A percentile compares a stretch with the other conserved stretches of the same genome.
phyloP scores from a whole-genome alignment of 1,140 invertebrate species.

The Drosophila grimshawi region DNA sequence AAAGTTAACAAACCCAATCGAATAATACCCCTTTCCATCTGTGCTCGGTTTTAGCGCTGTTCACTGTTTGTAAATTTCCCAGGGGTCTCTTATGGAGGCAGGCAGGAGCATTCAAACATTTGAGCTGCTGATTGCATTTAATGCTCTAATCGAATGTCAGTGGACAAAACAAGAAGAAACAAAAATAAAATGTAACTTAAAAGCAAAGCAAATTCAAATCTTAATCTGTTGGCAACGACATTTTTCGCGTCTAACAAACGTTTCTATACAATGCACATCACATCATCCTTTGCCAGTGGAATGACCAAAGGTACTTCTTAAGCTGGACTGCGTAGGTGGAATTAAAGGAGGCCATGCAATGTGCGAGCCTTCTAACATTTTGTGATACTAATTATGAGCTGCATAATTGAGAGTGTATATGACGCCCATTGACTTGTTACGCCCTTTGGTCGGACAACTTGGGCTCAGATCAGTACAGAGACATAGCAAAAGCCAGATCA shows the following conservation, averaged over 20 bases:
- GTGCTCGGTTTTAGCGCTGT: constrained; percentile 41
- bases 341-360: neutral
- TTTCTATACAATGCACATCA: neutral
- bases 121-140: constrained; percentile 80
- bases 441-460: constrained; percentile 40
- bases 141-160: constrained; percentile 70
- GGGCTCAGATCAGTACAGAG: constrained; percentile 32
- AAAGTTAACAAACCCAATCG: constrained; percentile 48
- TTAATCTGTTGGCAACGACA: neutral
- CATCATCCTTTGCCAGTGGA: neutral
- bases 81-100: constrained; percentile 61
- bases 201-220: constrained; percentile 4
- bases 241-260: neutral
- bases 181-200: neutral
- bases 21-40: constrained; percentile 41
- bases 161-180: neutral
- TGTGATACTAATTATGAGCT: neutral
- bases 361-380: neutral
- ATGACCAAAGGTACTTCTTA: neutral
- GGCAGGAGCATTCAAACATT: constrained; percentile 64
- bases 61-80: constrained; percentile 82
- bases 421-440: constrained; percentile 61
- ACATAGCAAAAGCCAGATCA: neutral
- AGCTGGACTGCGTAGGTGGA: neutral
- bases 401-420: constrained; percentile 49